These are phyloP conservation scores for Barnardius zonarius DNA, from an alignment of 2,113 vertebrate species.

Conservation along the genomic window DNA sequence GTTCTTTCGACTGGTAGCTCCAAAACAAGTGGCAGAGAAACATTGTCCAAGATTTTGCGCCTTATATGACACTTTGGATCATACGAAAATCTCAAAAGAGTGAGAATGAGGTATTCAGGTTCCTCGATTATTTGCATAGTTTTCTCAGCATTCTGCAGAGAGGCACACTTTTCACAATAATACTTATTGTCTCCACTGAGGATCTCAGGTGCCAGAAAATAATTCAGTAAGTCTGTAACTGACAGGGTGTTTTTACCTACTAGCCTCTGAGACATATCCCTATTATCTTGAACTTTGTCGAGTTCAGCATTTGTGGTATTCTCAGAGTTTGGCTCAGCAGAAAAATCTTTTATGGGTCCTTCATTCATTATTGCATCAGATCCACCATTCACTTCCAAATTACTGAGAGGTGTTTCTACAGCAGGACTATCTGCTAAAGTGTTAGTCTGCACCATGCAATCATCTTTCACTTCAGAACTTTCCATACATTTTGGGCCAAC, in stretches of 20 bases:
- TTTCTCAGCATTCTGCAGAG: slow-evolving; percentile 94
- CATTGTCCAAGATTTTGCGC: slow-evolving; percentile 94
- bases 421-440: neutral
- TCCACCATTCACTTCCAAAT: slow-evolving; percentile 23
- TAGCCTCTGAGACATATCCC: slow-evolving; percentile 68
- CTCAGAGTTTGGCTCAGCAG: slow-evolving; percentile 47
- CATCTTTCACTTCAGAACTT: slow-evolving; percentile 33
- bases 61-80: slow-evolving; percentile 93
- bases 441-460: slow-evolving; percentile 28
- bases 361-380: slow-evolving; percentile 44
- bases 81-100: slow-evolving; percentile 93
- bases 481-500: slow-evolving; percentile 38
- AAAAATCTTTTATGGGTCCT: slow-evolving; percentile 25
- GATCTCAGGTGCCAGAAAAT: slow-evolving; percentile 95
- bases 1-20: slow-evolving; percentile 83
- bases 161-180: slow-evolving; percentile 92
- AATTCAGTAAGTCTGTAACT: slow-evolving; percentile 92
- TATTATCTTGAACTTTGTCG: slow-evolving; percentile 26
- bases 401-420: slow-evolving; percentile 30
- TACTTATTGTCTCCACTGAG: slow-evolving; percentile 96
- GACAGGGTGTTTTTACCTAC: slow-evolving; percentile 75
- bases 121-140: slow-evolving; percentile 90
- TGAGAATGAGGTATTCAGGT: slow-evolving; percentile 97
- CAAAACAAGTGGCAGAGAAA: slow-evolving; percentile 87
- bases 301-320: slow-evolving; percentile 36